Evolutionary conservation across 2,113 vertebrate genomes (phyloP).

Genomic region (Anolis carolinensis): DNA sequence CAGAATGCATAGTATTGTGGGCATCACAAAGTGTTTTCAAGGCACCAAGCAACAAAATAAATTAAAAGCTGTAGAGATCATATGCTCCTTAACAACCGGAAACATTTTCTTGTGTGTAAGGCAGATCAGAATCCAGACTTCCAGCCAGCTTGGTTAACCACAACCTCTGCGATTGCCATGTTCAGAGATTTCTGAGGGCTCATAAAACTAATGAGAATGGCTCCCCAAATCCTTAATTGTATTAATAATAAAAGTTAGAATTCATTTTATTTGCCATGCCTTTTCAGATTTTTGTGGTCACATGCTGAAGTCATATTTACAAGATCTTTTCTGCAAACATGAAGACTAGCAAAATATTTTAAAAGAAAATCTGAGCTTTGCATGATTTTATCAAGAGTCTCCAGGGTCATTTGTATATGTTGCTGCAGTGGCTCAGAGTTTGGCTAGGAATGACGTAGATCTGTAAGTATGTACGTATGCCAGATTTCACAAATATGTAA

Average conservation of each 20-base stretch:
- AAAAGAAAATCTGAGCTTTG: not conserved
- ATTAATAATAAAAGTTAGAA: conserved; percentile 5
- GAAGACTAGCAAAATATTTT: not conserved
- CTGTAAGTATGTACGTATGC: not conserved
- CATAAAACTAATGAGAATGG: conserved; percentile 13
- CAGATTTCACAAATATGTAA: not conserved
- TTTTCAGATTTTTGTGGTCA: not conserved
- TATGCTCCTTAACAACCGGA: not conserved
- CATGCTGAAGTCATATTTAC: not conserved
- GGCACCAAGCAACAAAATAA: not conserved
- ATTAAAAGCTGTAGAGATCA: not conserved
- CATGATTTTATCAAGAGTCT: not conserved
- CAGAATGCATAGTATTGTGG: not conserved
- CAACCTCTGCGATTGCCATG: not conserved
- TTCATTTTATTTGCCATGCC: conserved; percentile 10
- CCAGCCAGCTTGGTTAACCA: not conserved
- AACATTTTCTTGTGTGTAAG: not conserved
- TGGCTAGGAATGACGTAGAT: not conserved
- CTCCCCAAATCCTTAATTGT: conserved; percentile 1
- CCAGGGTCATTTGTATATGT: too few species aligned
- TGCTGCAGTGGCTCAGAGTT: not conserved
- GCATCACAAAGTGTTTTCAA: not conserved
- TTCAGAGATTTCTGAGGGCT: not conserved
- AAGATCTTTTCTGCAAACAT: not conserved
- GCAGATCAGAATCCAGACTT: not conserved